A percentile compares a stretch with the other conserved stretches of the same genome.
Conservation (phyloP, 2,113 vertebrate genomes). For the Pavo muticus region DNA sequence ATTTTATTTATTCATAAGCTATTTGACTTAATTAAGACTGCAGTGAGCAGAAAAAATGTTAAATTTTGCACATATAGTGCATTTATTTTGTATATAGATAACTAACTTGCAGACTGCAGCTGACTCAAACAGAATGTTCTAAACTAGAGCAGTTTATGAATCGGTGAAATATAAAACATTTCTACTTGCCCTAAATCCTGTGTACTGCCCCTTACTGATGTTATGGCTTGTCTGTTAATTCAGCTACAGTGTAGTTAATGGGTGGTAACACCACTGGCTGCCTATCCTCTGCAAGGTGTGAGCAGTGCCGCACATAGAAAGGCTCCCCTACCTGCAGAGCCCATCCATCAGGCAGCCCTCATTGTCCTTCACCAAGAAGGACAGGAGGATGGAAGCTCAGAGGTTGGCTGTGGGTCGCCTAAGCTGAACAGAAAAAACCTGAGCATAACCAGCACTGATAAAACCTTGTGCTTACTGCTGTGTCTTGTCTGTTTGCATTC, state of each 20-base stretch:
- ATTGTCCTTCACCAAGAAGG: not conserved
- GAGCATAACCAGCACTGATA: not conserved
- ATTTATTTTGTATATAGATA: slow-evolving; percentile 83
- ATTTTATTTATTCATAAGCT: slow-evolving; percentile 89
- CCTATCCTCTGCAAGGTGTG: not conserved
- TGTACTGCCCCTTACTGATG: slow-evolving; percentile 56
- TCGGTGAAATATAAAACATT: slow-evolving; percentile 76
- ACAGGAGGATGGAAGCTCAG: not conserved
- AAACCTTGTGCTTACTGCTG: not conserved
- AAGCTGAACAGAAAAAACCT: not conserved
- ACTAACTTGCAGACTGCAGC: slow-evolving; percentile 81
- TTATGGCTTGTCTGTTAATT: not conserved
- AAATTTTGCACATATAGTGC: slow-evolving; percentile 82
- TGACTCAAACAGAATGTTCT: slow-evolving; percentile 82
- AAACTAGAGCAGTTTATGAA: slow-evolving; percentile 80
- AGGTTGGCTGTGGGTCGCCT: not conserved
- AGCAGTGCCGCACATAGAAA: accelerated
- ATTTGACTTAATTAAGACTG: slow-evolving; percentile 86
- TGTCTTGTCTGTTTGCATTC: not conserved
- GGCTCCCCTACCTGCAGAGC: not conserved
- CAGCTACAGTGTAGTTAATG: not conserved
- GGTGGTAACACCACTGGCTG: not conserved
- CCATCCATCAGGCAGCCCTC: not conserved
- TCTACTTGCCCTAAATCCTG: slow-evolving; percentile 70
- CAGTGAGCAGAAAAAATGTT: slow-evolving; percentile 74